phyloP scores from a whole-genome alignment of 2,888 invertebrate genomes.

The Cryptus armator region DNA sequence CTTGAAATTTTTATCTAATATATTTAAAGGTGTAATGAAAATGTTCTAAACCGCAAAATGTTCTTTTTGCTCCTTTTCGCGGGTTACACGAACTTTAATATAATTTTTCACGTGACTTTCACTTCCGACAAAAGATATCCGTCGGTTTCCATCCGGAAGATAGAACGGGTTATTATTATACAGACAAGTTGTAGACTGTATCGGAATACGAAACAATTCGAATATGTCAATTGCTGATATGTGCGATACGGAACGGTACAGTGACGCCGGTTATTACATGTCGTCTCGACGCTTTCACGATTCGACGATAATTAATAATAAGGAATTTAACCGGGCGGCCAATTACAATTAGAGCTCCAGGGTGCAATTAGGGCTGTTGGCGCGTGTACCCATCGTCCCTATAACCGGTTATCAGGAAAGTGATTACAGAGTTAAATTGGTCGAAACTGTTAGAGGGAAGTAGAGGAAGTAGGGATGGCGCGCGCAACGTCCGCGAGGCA shows the following conservation, averaged over 20 bases:
- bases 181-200: too few species aligned
- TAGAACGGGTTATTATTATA: too few species aligned
- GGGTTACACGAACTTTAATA: too few species aligned
- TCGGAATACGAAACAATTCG: not conserved
- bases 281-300: constrained; percentile 17
- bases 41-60: too few species aligned
- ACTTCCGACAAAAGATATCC: too few species aligned
- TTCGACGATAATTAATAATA: constrained; percentile 71
- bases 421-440: constrained; percentile 72
- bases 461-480: not conserved
- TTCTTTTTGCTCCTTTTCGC: too few species aligned
- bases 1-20: too few species aligned
- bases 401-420: constrained; percentile 69
- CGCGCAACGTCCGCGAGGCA: constrained; percentile 14
- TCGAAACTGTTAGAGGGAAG: constrained; percentile 46
- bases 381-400: constrained; percentile 56
- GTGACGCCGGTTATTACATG: not conserved
- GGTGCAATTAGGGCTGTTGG: constrained; percentile 60
- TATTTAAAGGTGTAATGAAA: too few species aligned
- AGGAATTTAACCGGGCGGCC: constrained; percentile 70
- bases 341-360: constrained; percentile 68
- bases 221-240: not conserved
- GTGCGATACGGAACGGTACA: not conserved
- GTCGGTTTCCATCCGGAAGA: too few species aligned
- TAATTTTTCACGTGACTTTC: too few species aligned